Conservation (phyloP, 1,140 invertebrate species). For the Bombyx mori region ASM3026992v2 NC_085119.1:10488001-10488500, state of each 20-base stretch:
- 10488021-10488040: constrained; percentile 16
- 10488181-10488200: constrained; percentile 12
- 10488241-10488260: constrained; percentile 10
- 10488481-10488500: too few species aligned
- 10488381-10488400: too few species aligned
- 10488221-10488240: constrained; percentile 21
- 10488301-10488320: not conserved
- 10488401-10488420: too few species aligned
- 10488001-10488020: constrained; percentile 16
- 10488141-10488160: constrained; percentile 15
- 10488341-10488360: too few species aligned
- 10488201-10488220: constrained; percentile 17
- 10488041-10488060: constrained; percentile 47
- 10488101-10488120: constrained; percentile 52
- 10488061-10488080: constrained; percentile 52
- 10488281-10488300: not conserved
- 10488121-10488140: constrained; percentile 52
- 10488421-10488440: too few species aligned
- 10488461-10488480: too few species aligned
- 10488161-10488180: constrained; percentile 11
- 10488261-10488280: constrained; percentile 5
- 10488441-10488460: too few species aligned
- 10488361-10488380: too few species aligned
- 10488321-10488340: too few species aligned
- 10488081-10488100: constrained; percentile 38